Conservation (phyloP, 2,888 invertebrate species). For the Tanypteryx hageni region DNA sequence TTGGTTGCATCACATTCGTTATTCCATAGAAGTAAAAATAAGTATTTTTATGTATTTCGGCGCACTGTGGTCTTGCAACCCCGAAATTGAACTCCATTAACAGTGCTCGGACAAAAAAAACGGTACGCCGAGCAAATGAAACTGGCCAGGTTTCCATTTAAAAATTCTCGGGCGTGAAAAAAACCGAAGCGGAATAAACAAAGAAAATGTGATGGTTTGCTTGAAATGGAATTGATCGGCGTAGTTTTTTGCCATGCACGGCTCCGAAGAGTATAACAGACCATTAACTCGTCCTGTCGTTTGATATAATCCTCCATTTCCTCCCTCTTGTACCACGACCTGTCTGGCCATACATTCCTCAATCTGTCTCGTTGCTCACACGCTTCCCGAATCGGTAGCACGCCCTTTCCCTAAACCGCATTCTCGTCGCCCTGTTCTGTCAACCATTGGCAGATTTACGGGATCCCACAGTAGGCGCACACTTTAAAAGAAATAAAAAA, state of each 20-base stretch:
- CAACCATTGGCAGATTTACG: constrained; percentile 22
- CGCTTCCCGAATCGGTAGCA: constrained; percentile 4
- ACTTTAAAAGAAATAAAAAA: not conserved
- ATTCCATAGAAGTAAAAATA: too few relatives aligned
- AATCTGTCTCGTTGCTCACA: constrained; percentile 29
- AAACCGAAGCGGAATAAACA: not conserved
- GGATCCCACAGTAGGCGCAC: not conserved
- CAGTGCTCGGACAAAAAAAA: not conserved
- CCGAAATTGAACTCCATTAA: too few relatives aligned
- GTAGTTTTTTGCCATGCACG: not conserved
- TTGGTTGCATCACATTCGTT: too few relatives aligned
- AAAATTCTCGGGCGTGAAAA: not conserved
- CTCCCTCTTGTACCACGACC: constrained; percentile 26
- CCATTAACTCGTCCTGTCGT: constrained; percentile 24
- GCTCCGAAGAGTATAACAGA: constrained; percentile 7
- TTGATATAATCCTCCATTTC: constrained; percentile 32
- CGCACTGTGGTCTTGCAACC: not conserved
- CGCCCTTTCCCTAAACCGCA: constrained; percentile 16
- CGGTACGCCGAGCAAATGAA: not conserved
- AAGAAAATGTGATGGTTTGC: not conserved
- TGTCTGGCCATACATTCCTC: constrained; percentile 24
- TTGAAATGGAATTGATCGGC: not conserved
- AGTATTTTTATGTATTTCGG: not conserved
- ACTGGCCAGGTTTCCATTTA: not conserved
- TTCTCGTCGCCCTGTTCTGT: constrained; percentile 16